These are phyloP conservation scores for Neoitamus cyanurus DNA, from an alignment of 2,888 invertebrate genomes.

Conservation along the genomic window DNA sequence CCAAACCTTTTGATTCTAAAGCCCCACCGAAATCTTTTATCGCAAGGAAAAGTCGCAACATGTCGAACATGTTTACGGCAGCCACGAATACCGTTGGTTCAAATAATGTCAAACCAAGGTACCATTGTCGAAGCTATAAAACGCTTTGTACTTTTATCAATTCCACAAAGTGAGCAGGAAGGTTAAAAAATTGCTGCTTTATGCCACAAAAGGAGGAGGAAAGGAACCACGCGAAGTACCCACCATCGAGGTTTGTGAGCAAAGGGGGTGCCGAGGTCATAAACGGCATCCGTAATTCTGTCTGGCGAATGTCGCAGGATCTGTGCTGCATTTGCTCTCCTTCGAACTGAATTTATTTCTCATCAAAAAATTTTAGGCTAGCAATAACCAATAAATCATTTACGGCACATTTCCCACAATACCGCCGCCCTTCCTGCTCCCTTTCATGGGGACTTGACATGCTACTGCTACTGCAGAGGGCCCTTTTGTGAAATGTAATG, in stretches of 20 bases:
- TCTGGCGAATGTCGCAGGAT: background rate
- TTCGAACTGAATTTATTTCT: constrained; percentile 9
- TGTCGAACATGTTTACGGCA: no score
- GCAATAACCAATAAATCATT: constrained; percentile 54
- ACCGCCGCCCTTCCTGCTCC: constrained; percentile 9
- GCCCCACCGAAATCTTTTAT: no score
- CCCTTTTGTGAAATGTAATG: constrained; percentile 47
- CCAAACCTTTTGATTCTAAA: no score
- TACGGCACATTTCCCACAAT: constrained; percentile 54
- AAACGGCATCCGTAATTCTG: background rate
- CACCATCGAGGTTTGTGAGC: background rate
- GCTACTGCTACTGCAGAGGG: constrained; percentile 39
- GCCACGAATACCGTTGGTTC: no score
- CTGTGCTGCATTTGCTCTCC: background rate
- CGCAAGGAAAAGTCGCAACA: no score
- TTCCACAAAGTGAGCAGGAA: background rate
- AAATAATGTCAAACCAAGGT: no score
- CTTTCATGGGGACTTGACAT: constrained; percentile 42
- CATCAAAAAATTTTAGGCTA: constrained; percentile 31
- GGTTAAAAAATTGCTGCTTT: background rate
- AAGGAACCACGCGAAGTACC: background rate
- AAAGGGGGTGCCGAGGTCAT: background rate
- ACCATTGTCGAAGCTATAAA: background rate
- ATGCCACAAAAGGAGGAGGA: background rate
- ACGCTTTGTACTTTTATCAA: background rate